These are phyloP conservation scores for Eulacestoma nigropectus DNA, from an alignment of 2,113 vertebrate species.

Conservation along the genomic window DNA sequence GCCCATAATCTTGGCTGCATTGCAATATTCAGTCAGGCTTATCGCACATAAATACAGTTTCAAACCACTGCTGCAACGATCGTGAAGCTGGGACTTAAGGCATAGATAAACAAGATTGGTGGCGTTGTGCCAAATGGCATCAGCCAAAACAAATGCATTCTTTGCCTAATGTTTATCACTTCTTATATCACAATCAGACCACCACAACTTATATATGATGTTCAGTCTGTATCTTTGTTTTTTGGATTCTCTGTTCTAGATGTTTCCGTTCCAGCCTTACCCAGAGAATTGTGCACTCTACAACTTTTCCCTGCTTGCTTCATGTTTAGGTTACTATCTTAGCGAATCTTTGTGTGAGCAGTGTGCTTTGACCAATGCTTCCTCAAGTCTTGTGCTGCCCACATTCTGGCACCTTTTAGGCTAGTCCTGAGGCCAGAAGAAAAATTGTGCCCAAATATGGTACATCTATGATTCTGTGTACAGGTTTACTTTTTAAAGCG, in stretches of 20 bases:
- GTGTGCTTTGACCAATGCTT: not conserved
- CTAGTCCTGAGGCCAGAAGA: not conserved
- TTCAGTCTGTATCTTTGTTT: not conserved
- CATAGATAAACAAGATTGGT: not conserved
- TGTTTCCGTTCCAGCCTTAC: not conserved
- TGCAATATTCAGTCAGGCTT: not conserved
- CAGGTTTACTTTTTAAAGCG: not conserved
- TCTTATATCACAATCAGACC: not conserved
- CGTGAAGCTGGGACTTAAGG: not conserved
- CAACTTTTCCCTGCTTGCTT: not conserved
- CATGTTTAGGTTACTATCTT: not conserved
- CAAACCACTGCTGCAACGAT: rapidly evolving
- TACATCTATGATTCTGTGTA: not conserved
- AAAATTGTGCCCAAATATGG: not conserved
- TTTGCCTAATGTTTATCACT: not conserved
- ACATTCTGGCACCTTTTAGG: not conserved
- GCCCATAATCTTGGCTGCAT: not conserved
- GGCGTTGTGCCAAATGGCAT: not conserved
- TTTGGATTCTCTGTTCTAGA: not conserved
- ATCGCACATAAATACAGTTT: not conserved
- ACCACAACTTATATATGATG: not conserved
- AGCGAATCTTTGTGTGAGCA: not conserved
- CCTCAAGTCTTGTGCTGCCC: not conserved
- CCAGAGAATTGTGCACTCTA: not conserved
- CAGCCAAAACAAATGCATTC: not conserved